Evolutionary conservation across 2,888 invertebrate genomes (phyloP).

Genomic region (Dryocosmus kuriphilus): DNA sequence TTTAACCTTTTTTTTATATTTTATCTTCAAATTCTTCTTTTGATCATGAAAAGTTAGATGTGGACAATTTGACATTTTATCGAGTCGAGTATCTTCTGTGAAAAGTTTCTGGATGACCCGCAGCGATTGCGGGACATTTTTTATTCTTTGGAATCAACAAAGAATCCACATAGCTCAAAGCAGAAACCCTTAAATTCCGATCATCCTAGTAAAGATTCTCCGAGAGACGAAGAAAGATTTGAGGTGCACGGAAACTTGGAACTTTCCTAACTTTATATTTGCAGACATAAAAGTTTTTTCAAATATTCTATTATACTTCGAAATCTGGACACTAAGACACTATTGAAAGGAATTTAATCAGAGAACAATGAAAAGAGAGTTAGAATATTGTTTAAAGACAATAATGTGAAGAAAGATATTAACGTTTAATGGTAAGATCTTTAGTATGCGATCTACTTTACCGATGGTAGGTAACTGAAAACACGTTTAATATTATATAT

Average conservation of each 20-base stretch:
- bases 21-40: no score
- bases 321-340: background rate
- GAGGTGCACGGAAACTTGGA: background rate
- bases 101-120: background rate
- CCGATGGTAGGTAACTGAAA: no score
- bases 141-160: background rate
- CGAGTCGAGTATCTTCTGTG: background rate
- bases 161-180: background rate
- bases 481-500: no score
- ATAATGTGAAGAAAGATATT: no score
- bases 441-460: no score
- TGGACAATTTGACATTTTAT: background rate
- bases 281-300: background rate
- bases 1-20: no score
- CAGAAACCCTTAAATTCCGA: background rate
- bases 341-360: no score
- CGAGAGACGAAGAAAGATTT: background rate
- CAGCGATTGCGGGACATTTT: background rate
- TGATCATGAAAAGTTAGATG: background rate
- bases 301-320: background rate
- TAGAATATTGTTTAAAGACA: no score
- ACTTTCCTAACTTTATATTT: background rate
- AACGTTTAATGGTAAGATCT: no score
- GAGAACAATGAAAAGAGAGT: no score
- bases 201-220: background rate